Evolutionary conservation across 2,888 invertebrate genomes (phyloP), one percentile per base, ranked within the genome.

Genomic region (Napeogenes sylphis): DNA sequence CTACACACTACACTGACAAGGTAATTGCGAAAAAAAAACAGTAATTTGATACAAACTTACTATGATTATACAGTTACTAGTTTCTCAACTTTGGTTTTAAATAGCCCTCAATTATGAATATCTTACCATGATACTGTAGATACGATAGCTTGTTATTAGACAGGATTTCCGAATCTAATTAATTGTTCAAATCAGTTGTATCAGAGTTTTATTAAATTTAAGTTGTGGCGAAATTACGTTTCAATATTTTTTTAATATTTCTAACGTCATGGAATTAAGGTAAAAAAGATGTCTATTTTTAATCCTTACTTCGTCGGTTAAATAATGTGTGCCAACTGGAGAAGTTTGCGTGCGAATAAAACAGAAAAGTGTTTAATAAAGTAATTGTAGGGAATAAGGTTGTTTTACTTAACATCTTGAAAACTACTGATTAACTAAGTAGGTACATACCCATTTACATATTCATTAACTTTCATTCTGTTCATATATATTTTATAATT

Each of bases 281-380:
- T 21, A 21, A 21, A 21, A 21, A 21, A 21, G 21, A 1, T 21
- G 21, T 21, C 21, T 21, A 21, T 21, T 21, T 42, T 10, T 10
- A 42, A 42, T 10, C 12, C 42, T 42, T 3, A 10, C 8, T 42
- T 42, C 3, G 10, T 42, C 42, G 1, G 3, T 21, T 42, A 6
- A 8, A 8, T 42, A 42, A 42, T 42, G 5, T 56, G 54, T 55
- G 71, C 68, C 63, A 68, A 54, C 70, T 71, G 78, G 78, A 83
- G 80, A 81, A 80, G 80, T 78, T 73, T 75, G 68, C 72, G 76
- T 71, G 72, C 68, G 75, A 76, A 73, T 71, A 63, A 59, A 67
- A 70, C 76, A 70, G 66, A 67, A 61, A 63, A 63, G 58, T 67
- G 58, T 42, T 42, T 42, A 10, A 42, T 42, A 42, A 3, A 6